Evolutionary conservation across 2,113 vertebrate genomes (phyloP), one percentile per base, ranked within the genome.

Genomic region (Mobula hypostoma): DNA sequence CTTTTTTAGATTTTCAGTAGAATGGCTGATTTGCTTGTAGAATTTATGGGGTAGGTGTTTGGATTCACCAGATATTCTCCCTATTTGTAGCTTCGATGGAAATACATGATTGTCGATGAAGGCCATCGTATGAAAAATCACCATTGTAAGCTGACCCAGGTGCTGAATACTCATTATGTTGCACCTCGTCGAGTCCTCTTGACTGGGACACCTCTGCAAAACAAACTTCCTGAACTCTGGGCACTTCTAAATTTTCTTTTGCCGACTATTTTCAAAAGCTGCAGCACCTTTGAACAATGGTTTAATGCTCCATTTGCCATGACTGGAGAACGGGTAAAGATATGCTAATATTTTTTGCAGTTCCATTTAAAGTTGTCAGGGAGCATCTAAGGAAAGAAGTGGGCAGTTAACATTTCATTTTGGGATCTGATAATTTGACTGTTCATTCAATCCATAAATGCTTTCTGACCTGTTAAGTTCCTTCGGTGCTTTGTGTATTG

Each of bases 51-150:
- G 15, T 24, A 61, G 24, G 58, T 40, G 5, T 82, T 94, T 82
- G 66, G 32, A 82, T 66, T 94, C 91, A 40, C 36, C 36, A 94
- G 24, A 2, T 79, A 12, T 58, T 29, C 29, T 91, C 48, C 17
- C 80, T 94, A 21, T 94, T 91, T 94, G 0, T 95, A 99, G 99
- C 99, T 99, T 95, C 98, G 98, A 94, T 99, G 99, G 99, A 99
- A 99, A 95, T 99, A 99, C 95, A 99, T 99, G 99, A 99, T 99
- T 0, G 98, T 99, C 94, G 99, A 99, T 8, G 99, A 99, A 96
- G 99, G 99, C 68, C 98, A 99, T 95, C 97, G 98, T 27, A 99
- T 99, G 99, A 99, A 99, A 97, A 99, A 99, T 95, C 99, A 99
- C 95, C 99, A 99, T 95, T 99, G 99, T 95, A 99, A 99, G 95